Base-by-base conservation (phyloP, 2,888 invertebrate species). In the Aphrophora alni region DNA sequence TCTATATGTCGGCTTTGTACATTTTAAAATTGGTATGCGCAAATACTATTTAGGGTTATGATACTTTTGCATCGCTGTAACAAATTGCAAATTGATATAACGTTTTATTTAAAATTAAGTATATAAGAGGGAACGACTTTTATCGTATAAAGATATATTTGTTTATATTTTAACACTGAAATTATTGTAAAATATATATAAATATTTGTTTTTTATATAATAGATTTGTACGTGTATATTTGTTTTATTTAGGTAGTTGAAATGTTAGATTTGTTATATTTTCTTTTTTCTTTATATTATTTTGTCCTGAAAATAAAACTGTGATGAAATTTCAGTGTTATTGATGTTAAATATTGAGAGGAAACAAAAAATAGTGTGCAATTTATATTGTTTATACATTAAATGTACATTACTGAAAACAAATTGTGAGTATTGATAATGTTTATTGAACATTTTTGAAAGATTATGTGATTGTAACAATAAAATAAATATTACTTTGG, bases 311-410 rank as follows among this genome's bases (percentile, higher is more conserved):
- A 59, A 74, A 79, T 74, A 74, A 74, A 79, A 59, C 78, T 79
- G 78, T 79, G 78, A 79, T 79, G 78, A 74, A 79, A 78, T 72
- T 27, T 79, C 59, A 79, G 74, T 79, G 78, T 79, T 79, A 79
- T 79, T 28, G 69, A 79, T 79, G 78, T 79, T 79, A 74, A 44
- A 59, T 59, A 59, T 21, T 59, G n/a, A 8, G 21, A 59, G 59
- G 59, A 59, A 21, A 59, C 59, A 59, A 59, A 59, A 44, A n/a
- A 79, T 79, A 79, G 74, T 79, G 74, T 79, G 78, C 78, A 79
- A 79, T 79, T 79, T 79, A 59, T 79, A 79, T 79, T 79, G 78
- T 79, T 79, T 79, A 79, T 79, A 79, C 78, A 38, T 26, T 79
- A 26, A 74, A 38, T 79, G 78, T 79, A 79, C 71, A 79, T 79